Conservation (phyloP, 1,140 invertebrate genomes). For the Monomorium pharaonis region DNA sequence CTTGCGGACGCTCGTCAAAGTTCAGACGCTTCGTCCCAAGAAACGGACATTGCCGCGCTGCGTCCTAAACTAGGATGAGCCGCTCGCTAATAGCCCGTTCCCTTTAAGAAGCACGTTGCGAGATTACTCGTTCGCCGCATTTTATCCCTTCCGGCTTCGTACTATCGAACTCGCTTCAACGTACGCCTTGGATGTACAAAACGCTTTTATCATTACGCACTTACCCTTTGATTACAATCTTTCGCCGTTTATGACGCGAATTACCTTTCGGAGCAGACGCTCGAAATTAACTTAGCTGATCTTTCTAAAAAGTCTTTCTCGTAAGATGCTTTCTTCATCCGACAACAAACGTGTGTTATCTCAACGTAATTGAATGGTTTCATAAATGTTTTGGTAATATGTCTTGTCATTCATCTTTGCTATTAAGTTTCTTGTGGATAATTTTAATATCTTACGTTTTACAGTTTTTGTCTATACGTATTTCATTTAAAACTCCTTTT, state of each 20-base stretch:
- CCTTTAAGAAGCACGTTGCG: conserved; percentile 46
- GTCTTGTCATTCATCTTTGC: background rate
- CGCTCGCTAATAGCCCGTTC: conserved; percentile 39
- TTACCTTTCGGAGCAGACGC: background rate
- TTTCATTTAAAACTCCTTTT: background rate
- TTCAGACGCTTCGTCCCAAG: conserved; percentile 30
- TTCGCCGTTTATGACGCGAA: background rate
- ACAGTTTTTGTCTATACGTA: background rate
- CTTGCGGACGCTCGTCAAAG: conserved; percentile 54
- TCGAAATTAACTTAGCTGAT: conserved; percentile 1
- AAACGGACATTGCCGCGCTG: conserved; percentile 37
- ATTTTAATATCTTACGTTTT: background rate
- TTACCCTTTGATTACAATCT: background rate
- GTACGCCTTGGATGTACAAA: background rate
- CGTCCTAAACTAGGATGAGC: conserved; percentile 42
- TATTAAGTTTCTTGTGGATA: background rate
- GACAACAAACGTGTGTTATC: background rate
- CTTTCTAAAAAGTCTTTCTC: background rate
- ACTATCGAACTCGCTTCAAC: background rate
- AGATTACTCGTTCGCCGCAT: conserved; percentile 35
- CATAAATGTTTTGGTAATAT: background rate
- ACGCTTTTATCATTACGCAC: conserved; percentile 26
- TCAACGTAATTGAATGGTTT: conserved; percentile 8
- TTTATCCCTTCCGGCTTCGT: conserved; percentile 19
- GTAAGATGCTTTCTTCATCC: background rate